Percentiles rank a stretch among this genome's conserved stretches.
Conservation (phyloP, 2,113 vertebrate species). For the Chelonoidis abingdonii region DNA sequence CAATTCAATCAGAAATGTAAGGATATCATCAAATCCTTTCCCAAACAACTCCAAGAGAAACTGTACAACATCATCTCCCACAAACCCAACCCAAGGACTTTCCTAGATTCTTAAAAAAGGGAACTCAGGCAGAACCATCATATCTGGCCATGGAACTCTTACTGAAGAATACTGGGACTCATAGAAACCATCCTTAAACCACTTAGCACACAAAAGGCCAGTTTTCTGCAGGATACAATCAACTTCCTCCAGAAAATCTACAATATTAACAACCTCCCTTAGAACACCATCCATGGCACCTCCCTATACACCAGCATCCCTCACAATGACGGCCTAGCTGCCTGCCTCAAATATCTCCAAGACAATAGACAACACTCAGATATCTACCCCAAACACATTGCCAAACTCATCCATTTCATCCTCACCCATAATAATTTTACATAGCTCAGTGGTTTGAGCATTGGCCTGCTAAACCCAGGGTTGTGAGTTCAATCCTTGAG, state of each 20-base stretch:
- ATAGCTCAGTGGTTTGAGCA: neutral
- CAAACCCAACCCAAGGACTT: neutral
- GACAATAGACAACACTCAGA: neutral
- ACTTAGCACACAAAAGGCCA: neutral
- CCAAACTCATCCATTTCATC: neutral
- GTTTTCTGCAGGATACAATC: no score
- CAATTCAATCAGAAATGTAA: neutral
- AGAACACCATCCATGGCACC: no score
- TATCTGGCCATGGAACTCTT: neutral
- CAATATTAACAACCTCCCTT: no score
- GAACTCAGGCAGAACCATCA: neutral
- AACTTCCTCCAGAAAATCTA: no score
- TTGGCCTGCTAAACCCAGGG: no score
- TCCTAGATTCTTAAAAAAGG: neutral
- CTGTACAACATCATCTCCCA: neutral
- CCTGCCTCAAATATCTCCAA: no score
- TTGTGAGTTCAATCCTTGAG: no score
- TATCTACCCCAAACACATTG: neutral
- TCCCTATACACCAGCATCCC: no score
- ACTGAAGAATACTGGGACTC: neutral
- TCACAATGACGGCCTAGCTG: no score
- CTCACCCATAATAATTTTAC: neutral
- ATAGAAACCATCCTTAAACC: neutral
- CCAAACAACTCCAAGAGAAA: neutral
- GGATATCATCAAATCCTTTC: neutral